phyloP scores from a whole-genome alignment of 2,888 invertebrate species.

The Hydroisotoma schaefferi region DNA sequence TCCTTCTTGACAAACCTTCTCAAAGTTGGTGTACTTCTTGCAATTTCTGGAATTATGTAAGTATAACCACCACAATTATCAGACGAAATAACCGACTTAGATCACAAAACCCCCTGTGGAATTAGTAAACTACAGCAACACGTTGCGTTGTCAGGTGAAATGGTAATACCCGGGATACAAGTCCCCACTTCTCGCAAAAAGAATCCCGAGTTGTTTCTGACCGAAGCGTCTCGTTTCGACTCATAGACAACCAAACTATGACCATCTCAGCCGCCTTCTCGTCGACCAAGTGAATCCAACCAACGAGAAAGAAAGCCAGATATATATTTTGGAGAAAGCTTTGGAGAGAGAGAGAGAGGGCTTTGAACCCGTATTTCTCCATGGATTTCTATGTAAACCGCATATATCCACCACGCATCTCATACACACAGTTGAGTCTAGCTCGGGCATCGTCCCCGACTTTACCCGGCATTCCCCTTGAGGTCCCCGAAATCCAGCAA shows the following conservation, averaged over 20 bases:
- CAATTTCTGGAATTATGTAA: too few relatives aligned
- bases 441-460: conserved; percentile 1
- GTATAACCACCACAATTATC: too few relatives aligned
- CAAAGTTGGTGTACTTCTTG: too few relatives aligned
- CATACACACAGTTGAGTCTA: conserved; percentile 32
- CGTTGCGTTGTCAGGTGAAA: conserved; percentile 16
- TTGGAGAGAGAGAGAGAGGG: conserved; percentile 29
- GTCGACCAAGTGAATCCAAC: conserved; percentile 1
- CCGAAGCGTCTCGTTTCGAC: too few relatives aligned
- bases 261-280: conserved; percentile 1
- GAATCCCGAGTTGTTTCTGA: neutral
- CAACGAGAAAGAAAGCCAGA: conserved; percentile 15
- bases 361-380: conserved; percentile 29
- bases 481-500: neutral
- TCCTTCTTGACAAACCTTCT: too few relatives aligned
- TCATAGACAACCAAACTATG: conserved; percentile 11
- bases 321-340: conserved; percentile 9
- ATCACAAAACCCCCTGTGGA: too few relatives aligned
- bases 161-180: neutral
- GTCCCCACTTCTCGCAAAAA: neutral
- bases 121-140: too few relatives aligned
- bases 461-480: neutral
- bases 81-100: too few relatives aligned
- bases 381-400: neutral
- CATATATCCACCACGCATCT: conserved; percentile 14